Evolutionary conservation across 2,888 invertebrate species (phyloP).

Genomic region (Aphidius colemani): DNA sequence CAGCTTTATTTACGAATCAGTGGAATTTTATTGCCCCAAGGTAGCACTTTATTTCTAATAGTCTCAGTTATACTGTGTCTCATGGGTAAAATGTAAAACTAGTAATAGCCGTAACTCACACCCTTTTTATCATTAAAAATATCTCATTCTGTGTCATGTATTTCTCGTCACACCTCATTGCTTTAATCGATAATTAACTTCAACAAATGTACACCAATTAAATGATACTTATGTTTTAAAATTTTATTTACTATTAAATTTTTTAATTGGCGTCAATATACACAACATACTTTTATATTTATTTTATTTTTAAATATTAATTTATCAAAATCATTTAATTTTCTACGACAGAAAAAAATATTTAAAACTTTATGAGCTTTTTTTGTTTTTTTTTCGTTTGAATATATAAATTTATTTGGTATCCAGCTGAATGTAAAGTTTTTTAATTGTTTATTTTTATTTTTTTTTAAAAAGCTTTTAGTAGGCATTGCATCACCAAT

Average conservation of each 20-base stretch:
- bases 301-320: neutral
- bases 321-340: neutral
- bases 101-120: conserved; percentile 13
- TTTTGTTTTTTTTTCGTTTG: neutral
- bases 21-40: conserved; percentile 17
- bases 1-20: conserved; percentile 23
- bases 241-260: too few species aligned
- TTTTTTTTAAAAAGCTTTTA: conserved; percentile 61
- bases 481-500: conserved; percentile 67
- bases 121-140: neutral
- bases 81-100: conserved; percentile 11
- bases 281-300: neutral
- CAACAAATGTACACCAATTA: neutral
- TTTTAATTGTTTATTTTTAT: neutral
- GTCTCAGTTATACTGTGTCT: conserved; percentile 17
- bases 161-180: conserved; percentile 19
- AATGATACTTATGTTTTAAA: too few species aligned
- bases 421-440: neutral
- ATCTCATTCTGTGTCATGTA: neutral
- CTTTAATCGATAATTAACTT: conserved; percentile 27
- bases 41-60: conserved; percentile 24
- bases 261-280: conserved; percentile 1
- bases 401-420: neutral
- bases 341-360: neutral
- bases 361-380: neutral